A percentile compares a stretch with the other conserved stretches of the same genome.
Evolutionary conservation across 2,113 vertebrate genomes (phyloP).

Genomic region (Perognathus longimembris): DNA sequence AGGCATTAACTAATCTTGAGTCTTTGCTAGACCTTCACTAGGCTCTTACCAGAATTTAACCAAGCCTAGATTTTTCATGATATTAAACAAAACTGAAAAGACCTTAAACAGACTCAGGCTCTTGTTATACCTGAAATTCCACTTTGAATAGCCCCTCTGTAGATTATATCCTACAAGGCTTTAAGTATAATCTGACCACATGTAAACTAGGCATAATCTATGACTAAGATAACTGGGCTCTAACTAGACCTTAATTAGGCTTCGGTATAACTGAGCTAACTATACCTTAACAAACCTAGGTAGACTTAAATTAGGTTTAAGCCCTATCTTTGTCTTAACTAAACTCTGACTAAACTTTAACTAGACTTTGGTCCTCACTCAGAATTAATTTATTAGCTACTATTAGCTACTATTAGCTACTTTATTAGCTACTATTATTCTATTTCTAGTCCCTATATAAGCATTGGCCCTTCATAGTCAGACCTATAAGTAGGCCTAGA

Average conservation of each 20-base stretch:
- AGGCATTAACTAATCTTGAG: not conserved
- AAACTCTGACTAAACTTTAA: too few species aligned
- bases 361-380: too few species aligned
- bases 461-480: too few species aligned
- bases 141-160: not conserved
- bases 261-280: not conserved
- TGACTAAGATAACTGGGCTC: not conserved
- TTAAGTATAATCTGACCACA: not conserved
- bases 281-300: not conserved
- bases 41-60: not conserved
- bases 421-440: too few species aligned
- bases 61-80: not conserved
- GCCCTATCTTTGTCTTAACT: too few species aligned
- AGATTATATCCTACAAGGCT: not conserved
- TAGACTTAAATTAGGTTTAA: not conserved
- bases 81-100: not conserved
- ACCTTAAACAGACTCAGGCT: not conserved
- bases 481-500: not conserved
- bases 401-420: too few species aligned
- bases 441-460: too few species aligned
- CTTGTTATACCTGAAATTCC: not conserved
- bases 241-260: not conserved
- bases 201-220: not conserved
- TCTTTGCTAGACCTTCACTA: not conserved
- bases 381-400: too few species aligned